Evolutionary conservation across 2,797 vertebrate species (phyloP), one percentile per base, ranked within the genome.

Genomic region (Halcyon smyrnensis): DNA sequence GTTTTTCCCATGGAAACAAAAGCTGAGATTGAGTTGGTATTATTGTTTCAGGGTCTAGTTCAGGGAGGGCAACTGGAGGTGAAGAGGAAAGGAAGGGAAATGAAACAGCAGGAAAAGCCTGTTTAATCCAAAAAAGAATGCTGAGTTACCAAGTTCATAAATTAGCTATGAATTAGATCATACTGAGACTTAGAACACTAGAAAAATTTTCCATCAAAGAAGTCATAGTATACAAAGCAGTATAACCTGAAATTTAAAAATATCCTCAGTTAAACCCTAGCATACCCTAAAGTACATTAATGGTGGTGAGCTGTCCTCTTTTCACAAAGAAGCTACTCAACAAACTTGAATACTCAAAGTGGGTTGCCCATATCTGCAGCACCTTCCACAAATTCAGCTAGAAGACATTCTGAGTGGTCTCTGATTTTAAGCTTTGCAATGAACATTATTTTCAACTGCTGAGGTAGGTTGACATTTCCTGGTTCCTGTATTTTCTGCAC

Each of bases 331-430:
- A 62, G 3, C 11, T 63, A 20, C 18, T 32, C 53, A 54, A 36
- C 0, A 2, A 80, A 50, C 18, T 37, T 43, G 9, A 76, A 75
- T 45, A 32, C 2, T 1, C 8, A 43, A 9, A 1, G 3, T 34
- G 63, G 25, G 6, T 39, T 83, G 6, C 11, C 12, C 1, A 8
- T 78, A 64, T 56, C 12, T 46, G 59, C 8, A 53, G 20, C 7
- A 62, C 8, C 8, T 87, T 62, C 50, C 1, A 0, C 27, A 82
- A 81, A 24, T 4, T 75, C n/a, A 43, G 20, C 32, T 36, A 30
- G n/a, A 85, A 51, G 13, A 56, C 3, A 4, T 87, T 77, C 43
- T 56, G 21, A 63, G 17, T 14, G 7, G 7, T 4, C 83, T 30
- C 12, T 51, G 19, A 76, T 78, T 83, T 84, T 74, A 50, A 86